phyloP scores from a whole-genome alignment of 2,113 vertebrate species.

The Ceuthmochares aereus region DNA sequence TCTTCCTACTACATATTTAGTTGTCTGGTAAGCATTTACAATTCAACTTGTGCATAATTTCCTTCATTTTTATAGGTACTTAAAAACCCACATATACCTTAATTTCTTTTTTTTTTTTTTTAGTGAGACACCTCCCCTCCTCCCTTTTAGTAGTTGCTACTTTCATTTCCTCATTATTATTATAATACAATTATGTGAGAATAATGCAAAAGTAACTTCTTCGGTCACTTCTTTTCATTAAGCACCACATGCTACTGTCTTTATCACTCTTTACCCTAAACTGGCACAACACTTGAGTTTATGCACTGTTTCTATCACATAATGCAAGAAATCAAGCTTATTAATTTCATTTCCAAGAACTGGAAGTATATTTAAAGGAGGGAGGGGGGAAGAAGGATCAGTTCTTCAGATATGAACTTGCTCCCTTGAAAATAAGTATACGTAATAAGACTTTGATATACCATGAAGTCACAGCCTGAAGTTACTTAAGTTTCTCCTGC shows the following conservation, averaged over 20 bases:
- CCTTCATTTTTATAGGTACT: background rate
- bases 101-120: background rate
- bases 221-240: background rate
- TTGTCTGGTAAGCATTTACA: slow-evolving; percentile 29
- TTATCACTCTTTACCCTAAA: background rate
- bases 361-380: background rate
- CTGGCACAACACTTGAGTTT: background rate
- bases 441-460: background rate
- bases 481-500: background rate
- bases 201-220: too few species aligned
- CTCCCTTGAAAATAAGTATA: background rate
- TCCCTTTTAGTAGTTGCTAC: background rate
- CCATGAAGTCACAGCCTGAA: background rate
- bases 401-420: background rate
- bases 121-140: background rate
- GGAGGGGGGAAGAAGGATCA: too few species aligned
- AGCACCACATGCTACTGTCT: background rate
- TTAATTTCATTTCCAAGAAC: background rate
- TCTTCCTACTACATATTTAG: slow-evolving; percentile 11
- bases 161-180: background rate
- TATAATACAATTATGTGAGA: too few species aligned
- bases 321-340: background rate
- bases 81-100: background rate
- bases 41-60: slow-evolving; percentile 38
- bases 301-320: background rate